These are phyloP conservation scores for Leptoclinus maculatus DNA, from an alignment of 2,797 vertebrate species.

Conservation along the genomic window DNA sequence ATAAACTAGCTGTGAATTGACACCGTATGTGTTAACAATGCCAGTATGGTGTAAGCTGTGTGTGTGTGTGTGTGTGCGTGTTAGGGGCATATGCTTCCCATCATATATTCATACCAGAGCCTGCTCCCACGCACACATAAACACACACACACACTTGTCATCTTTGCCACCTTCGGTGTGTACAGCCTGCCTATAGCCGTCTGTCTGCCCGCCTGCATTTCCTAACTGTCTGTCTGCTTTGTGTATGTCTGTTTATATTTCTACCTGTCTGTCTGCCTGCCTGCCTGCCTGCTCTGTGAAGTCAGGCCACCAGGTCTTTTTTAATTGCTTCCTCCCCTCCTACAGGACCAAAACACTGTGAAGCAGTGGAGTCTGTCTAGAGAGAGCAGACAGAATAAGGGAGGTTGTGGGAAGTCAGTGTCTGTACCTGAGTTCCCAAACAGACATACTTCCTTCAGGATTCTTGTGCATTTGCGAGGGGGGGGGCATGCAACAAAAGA, in stretches of 20 bases:
- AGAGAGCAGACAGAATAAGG: slow-evolving; percentile 22
- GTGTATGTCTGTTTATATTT: slow-evolving; percentile 68
- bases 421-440: background rate
- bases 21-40: slow-evolving; percentile 64
- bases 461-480: background rate
- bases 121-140: slow-evolving; percentile 52
- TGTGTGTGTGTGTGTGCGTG: slow-evolving; percentile 34
- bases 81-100: slow-evolving; percentile 77
- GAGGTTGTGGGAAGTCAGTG: slow-evolving; percentile 5
- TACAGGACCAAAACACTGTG: slow-evolving; percentile 63
- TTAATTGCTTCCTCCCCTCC: slow-evolving; percentile 82
- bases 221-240: slow-evolving; percentile 65
- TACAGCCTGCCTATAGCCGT: slow-evolving; percentile 41
- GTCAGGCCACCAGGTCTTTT: slow-evolving; percentile 79
- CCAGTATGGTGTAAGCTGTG: slow-evolving; percentile 36
- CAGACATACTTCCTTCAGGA: slow-evolving; percentile 1
- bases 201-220: slow-evolving; percentile 47
- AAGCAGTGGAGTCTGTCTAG: slow-evolving; percentile 47
- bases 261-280: slow-evolving; percentile 67
- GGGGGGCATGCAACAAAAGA: slow-evolving; percentile 3
- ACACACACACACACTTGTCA: slow-evolving; percentile 68
- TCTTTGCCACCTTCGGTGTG: slow-evolving; percentile 74
- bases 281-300: slow-evolving; percentile 65
- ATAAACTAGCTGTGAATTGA: slow-evolving; percentile 63
- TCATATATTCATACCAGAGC: slow-evolving; percentile 68